Conservation (phyloP, 2,113 vertebrate species). For the Sphyrna mokarran region DNA sequence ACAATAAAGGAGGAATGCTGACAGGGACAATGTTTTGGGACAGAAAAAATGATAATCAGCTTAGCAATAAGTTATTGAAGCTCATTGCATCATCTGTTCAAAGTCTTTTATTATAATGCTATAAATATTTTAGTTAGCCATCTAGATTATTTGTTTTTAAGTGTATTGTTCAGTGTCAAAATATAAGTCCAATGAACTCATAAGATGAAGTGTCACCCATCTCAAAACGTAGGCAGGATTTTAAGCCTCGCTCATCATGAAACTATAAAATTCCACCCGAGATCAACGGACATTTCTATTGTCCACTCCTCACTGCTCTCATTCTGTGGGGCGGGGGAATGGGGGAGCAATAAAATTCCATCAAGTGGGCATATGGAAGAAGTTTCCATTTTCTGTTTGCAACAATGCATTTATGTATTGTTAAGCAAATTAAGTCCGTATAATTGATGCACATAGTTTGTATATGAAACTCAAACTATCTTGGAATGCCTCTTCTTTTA, state of each 20-base stretch:
- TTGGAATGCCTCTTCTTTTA: neutral
- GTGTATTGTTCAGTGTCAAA: neutral
- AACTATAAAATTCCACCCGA: no score
- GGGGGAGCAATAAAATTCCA: no score
- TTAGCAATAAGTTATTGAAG: neutral
- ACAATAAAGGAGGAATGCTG: neutral
- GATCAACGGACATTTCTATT: no score
- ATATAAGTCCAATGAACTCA: neutral
- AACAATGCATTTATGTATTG: neutral
- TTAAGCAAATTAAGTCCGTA: neutral
- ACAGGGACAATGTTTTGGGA: neutral
- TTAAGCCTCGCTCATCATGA: no score
- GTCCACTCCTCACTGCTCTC: no score
- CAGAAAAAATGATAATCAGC: neutral
- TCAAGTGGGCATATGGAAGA: no score
- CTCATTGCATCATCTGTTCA: neutral
- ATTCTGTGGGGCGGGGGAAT: no score
- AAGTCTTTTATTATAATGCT: neutral
- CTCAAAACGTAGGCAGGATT: no score
- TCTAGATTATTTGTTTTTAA: neutral
- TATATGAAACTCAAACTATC: no score
- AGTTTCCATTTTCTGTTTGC: neutral
- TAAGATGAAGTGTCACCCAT: neutral
- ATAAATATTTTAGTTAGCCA: neutral
- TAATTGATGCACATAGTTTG: neutral